phyloP scores from a whole-genome alignment of 2,113 vertebrate genomes.

The Pao palembangensis region DNA sequence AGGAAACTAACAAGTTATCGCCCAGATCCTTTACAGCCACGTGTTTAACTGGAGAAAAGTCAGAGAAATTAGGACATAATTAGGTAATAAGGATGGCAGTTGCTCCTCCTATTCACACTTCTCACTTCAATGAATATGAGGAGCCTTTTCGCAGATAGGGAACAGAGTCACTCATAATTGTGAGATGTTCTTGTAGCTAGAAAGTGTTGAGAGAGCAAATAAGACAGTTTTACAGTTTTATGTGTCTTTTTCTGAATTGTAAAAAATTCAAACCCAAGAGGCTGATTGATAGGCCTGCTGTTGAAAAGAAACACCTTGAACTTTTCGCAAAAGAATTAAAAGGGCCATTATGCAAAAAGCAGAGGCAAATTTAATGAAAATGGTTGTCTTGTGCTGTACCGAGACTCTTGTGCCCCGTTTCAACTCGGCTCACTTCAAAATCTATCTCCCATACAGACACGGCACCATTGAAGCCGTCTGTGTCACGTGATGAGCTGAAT shows the following conservation, averaged over 20 bases:
- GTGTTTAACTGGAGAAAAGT: slow-evolving; percentile 42
- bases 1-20: slow-evolving; percentile 11
- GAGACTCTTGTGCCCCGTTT: slow-evolving; percentile 26
- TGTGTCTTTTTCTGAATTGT: not conserved
- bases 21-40: slow-evolving; percentile 43
- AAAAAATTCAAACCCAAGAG: slow-evolving; percentile 22
- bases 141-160: not conserved
- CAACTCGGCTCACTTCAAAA: not conserved
- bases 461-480: not conserved
- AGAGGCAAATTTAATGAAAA: slow-evolving; percentile 5
- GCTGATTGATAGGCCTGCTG: not conserved
- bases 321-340: not conserved
- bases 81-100: not conserved
- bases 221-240: not conserved
- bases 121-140: not conserved
- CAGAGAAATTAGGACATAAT: not conserved
- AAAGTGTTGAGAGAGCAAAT: no score
- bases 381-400: slow-evolving; percentile 12
- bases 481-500: not conserved
- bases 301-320: not conserved
- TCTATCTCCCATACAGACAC: not conserved
- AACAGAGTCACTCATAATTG: not conserved
- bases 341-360: not conserved
- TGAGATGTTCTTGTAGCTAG: slow-evolving; percentile 3
- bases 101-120: slow-evolving; percentile 8